Evolutionary conservation across 1,140 invertebrate genomes (phyloP).

Genomic region (Orius insidiosus): DNA sequence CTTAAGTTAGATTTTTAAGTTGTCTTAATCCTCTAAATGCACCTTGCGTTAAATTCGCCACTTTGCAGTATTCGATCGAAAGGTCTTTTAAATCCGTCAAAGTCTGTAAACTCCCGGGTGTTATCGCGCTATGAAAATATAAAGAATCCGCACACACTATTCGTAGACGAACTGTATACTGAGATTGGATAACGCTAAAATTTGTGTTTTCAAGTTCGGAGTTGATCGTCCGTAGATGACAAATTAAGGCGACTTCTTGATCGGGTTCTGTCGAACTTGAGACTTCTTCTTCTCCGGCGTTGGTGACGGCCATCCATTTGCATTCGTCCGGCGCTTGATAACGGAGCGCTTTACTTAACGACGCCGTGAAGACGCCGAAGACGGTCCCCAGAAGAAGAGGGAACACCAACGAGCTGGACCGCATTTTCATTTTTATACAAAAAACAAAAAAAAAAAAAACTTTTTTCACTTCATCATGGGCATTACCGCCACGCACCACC

Average conservation of each 20-base stretch:
- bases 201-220: conserved; percentile 78
- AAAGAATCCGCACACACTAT: conserved; percentile 69
- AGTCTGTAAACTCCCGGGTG: conserved; percentile 64
- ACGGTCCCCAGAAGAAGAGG: conserved; percentile 42
- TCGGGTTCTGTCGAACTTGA: conserved; percentile 33
- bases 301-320: conserved; percentile 47
- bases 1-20: conserved; percentile 68
- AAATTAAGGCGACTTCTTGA: conserved; percentile 50
- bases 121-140: conserved; percentile 73
- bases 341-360: conserved; percentile 45
- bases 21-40: conserved; percentile 65
- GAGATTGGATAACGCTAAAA: conserved; percentile 73
- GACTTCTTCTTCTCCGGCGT: conserved; percentile 31
- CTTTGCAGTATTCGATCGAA: conserved; percentile 78
- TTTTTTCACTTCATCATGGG: conserved; percentile 5
- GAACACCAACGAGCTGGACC: conserved; percentile 25
- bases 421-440: conserved; percentile 15
- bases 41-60: conserved; percentile 68
- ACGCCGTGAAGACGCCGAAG: conserved; percentile 46
- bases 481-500: conserved; percentile 12
- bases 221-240: conserved; percentile 66
- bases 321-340: conserved; percentile 74
- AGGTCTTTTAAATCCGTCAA: conserved; percentile 64
- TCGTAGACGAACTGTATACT: conserved; percentile 60
- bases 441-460: background rate